Conservation (phyloP, 2,113 vertebrate species). For the Aegypius monachus region DNA sequence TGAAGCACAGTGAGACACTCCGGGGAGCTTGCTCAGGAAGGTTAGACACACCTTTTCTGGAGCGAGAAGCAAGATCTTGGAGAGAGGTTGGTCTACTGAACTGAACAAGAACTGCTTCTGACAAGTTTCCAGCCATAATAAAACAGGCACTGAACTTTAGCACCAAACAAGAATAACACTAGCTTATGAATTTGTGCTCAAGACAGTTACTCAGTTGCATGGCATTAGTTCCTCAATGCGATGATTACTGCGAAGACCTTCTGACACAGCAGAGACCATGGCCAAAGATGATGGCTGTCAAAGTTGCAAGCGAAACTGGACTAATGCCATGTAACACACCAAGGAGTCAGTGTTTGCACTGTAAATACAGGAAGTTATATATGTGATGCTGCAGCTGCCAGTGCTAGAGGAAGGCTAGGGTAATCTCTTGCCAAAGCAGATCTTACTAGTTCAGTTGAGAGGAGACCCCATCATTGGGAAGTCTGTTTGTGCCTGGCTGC, state of each 20-base stretch:
- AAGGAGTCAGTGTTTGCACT: background rate
- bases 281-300: background rate
- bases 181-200: background rate
- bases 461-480: background rate
- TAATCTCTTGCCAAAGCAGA: background rate
- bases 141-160: background rate
- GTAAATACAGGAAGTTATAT: background rate
- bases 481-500: background rate
- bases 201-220: background rate
- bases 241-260: background rate
- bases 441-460: background rate
- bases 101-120: background rate
- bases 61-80: background rate
- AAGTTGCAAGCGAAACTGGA: background rate
- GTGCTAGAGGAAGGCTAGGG: background rate
- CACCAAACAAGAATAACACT: background rate
- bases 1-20: background rate
- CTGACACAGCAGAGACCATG: background rate
- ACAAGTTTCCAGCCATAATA: background rate
- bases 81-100: background rate
- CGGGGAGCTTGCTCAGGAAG: background rate
- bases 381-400: background rate
- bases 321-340: background rate
- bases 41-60: background rate
- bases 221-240: background rate